Evolutionary conservation across 2,113 vertebrate species (phyloP).

Genomic region (Rhea pennata): DNA sequence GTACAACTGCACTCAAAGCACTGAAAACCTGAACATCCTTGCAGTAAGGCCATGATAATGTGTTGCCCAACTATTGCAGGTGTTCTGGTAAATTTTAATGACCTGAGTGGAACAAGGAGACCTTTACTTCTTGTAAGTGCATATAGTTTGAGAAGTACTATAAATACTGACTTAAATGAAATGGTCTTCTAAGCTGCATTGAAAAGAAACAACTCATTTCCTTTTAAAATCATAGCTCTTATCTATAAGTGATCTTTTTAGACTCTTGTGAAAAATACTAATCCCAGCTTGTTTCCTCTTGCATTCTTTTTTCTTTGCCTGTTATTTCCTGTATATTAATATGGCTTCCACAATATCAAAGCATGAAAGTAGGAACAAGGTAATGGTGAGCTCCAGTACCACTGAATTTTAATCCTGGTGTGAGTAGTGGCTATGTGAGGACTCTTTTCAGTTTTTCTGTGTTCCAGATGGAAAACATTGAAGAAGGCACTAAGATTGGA

Average conservation of each 20-base stretch:
- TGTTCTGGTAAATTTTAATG: background rate
- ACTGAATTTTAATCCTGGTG: background rate
- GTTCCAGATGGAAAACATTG: background rate
- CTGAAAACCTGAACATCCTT: background rate
- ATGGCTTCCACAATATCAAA: background rate
- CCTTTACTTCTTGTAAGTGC: background rate
- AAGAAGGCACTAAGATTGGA: background rate
- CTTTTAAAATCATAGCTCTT: background rate
- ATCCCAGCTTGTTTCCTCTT: background rate
- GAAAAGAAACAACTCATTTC: background rate
- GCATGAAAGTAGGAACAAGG: background rate
- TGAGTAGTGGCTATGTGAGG: background rate
- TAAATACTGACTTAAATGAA: background rate
- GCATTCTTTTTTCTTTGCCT: background rate
- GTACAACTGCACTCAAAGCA: background rate
- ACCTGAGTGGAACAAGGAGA: background rate
- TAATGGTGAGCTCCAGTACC: background rate
- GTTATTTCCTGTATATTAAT: background rate
- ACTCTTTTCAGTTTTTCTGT: background rate
- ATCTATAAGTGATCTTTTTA: conserved; percentile 7
- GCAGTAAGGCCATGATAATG: background rate
- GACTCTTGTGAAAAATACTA: conserved; percentile 2
- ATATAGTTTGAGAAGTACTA: background rate
- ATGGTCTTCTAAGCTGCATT: background rate
- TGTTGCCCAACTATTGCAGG: background rate